Evolutionary conservation across 1,140 invertebrate species (phyloP).

Genomic region (Bombus fervidus): DNA sequence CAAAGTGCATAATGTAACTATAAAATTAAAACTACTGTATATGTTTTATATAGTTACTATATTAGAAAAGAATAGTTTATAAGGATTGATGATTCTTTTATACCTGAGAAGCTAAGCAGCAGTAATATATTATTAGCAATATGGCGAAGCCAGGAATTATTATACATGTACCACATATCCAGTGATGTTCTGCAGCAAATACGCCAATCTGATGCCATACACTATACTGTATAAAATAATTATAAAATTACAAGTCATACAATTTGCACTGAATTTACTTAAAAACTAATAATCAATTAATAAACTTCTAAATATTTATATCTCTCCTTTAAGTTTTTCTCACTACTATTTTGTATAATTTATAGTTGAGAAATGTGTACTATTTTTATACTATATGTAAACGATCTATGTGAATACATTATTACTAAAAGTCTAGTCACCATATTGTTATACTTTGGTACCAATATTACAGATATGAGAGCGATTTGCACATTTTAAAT

Average conservation of each 20-base stretch:
- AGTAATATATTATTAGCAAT: conserved; percentile 92
- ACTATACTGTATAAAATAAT: conserved; percentile 86
- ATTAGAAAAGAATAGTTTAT: not conserved
- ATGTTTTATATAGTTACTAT: not conserved
- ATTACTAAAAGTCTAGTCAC: not conserved
- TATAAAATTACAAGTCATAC: conserved; percentile 7
- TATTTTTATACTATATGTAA: not conserved
- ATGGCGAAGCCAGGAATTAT: conserved; percentile 90
- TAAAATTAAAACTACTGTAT: not conserved
- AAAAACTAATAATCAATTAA: too few species aligned
- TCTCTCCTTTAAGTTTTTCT: not conserved
- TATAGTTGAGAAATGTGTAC: not conserved
- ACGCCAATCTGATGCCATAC: conserved; percentile 90
- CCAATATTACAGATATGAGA: not conserved
- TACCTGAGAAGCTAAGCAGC: conserved; percentile 85
- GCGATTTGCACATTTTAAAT: not conserved
- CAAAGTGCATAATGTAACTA: not conserved
- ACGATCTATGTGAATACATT: not conserved
- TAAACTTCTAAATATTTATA: not conserved
- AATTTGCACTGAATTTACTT: not conserved
- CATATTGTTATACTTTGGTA: not conserved
- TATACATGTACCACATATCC: conserved; percentile 94
- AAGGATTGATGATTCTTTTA: conserved; percentile 45
- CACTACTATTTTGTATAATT: conserved; percentile 1
- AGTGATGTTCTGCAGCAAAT: conserved; percentile 94